Conservation (phyloP, 2,888 invertebrate species). For the Melieria omissa region DNA sequence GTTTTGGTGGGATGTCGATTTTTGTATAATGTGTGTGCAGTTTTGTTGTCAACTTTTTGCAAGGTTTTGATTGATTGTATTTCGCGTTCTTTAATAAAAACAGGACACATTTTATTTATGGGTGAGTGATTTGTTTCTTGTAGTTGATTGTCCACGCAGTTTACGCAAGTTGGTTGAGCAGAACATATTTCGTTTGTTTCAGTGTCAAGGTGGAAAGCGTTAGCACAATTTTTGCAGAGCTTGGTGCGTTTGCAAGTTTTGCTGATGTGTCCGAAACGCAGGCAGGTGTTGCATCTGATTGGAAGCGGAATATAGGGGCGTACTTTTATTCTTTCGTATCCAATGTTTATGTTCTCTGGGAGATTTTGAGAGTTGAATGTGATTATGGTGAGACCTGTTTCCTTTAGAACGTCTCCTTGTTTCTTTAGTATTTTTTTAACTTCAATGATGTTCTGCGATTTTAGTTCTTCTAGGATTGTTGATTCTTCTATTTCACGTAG, state of each 20-base stretch:
- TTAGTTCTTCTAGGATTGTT: not conserved
- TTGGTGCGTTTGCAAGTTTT: not conserved
- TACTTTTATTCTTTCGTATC: constrained; percentile 5
- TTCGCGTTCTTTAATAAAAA: not conserved
- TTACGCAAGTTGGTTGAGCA: too few species aligned
- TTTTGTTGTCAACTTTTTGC: too few species aligned
- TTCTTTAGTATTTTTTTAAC: not conserved
- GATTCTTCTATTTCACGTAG: not conserved
- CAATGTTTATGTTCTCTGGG: not conserved
- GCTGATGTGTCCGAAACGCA: not conserved
- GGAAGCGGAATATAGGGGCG: not conserved
- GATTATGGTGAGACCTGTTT: not conserved
- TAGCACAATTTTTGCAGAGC: not conserved
- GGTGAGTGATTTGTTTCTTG: too few species aligned
- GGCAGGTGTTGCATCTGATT: not conserved
- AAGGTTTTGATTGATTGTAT: too few species aligned
- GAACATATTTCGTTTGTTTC: not conserved
- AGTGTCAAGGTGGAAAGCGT: not conserved
- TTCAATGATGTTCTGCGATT: not conserved
- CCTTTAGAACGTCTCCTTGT: too few species aligned
- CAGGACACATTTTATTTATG: not conserved
- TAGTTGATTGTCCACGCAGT: too few species aligned
- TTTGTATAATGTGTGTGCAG: too few species aligned
- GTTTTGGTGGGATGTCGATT: too few species aligned
- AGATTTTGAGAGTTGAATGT: not conserved